Evolutionary conservation across 1,140 invertebrate genomes (phyloP).

Genomic region (Drosophila bifasciata): DNA sequence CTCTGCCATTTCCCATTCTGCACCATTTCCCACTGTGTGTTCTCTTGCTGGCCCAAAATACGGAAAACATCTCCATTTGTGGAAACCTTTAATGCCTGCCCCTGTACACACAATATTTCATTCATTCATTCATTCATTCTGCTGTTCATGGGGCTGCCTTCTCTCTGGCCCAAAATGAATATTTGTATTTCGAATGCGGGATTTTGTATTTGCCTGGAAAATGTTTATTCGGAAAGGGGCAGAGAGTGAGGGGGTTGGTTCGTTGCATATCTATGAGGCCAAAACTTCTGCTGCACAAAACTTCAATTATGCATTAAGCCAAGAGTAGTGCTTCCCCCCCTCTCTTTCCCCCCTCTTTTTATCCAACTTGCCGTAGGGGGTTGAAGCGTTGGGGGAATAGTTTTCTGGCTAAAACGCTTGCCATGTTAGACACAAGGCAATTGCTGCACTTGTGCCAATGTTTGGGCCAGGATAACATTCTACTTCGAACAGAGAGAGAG

Average conservation of each 20-base stretch:
- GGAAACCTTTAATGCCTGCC: too few species aligned
- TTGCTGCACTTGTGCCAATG: slow-evolving; percentile 10
- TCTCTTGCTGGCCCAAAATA: too few species aligned
- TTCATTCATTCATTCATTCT: too few species aligned
- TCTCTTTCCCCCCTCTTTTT: not conserved
- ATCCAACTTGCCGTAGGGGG: not conserved
- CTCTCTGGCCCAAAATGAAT: too few species aligned
- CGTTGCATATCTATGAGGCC: not conserved
- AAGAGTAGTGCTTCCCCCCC: not conserved
- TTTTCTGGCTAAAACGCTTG: slow-evolving; percentile 4
- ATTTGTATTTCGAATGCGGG: too few species aligned
- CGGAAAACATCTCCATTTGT: too few species aligned
- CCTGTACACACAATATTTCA: too few species aligned
- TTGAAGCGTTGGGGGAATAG: not conserved
- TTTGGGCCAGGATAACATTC: slow-evolving; percentile 22
- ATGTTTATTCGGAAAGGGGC: not conserved
- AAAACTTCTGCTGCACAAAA: slow-evolving; percentile 26
- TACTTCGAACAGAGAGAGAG: too few species aligned
- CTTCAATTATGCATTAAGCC: slow-evolving; percentile 54
- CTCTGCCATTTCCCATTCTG: too few species aligned
- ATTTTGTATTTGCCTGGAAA: slow-evolving; percentile 21
- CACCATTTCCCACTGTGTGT: too few species aligned
- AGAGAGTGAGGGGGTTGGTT: too few species aligned
- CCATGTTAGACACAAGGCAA: not conserved
- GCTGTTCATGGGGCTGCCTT: too few species aligned